Percentiles rank a stretch among this genome's conserved stretches.
Conservation (phyloP, 1,140 invertebrate species). For the Philopotamus ludificatus region DNA sequence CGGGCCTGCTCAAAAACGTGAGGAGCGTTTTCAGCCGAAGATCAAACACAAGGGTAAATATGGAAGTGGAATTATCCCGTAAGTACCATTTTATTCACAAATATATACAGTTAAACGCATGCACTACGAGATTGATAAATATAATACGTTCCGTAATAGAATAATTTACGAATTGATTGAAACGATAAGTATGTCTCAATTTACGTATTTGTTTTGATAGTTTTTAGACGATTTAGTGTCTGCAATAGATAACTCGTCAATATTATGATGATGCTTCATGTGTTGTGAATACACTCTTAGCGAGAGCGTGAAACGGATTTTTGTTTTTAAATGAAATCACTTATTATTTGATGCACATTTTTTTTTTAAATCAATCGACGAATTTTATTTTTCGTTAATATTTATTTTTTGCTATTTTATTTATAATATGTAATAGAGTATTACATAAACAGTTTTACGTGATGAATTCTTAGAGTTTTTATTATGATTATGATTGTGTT, state of each 20-base stretch:
- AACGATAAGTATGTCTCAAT: background rate
- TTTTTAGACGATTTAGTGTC: conserved; percentile 10
- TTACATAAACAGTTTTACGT: too few relatives aligned
- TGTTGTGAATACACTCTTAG: conserved; percentile 25
- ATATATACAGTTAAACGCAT: background rate
- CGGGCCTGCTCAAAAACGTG: conserved; percentile 88
- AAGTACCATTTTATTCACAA: conserved; percentile 60
- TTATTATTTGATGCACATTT: conserved; percentile 6
- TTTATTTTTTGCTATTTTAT: background rate
- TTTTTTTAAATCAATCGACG: background rate
- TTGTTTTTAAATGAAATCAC: conserved; percentile 2
- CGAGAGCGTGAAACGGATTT: conserved; percentile 16
- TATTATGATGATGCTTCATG: conserved; percentile 26
- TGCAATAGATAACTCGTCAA: conserved; percentile 25
- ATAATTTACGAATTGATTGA: background rate
- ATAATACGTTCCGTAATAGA: too few relatives aligned
- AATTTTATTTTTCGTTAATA: background rate
- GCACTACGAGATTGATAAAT: too few relatives aligned
- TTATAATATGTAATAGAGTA: too few relatives aligned
- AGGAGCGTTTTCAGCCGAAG: conserved; percentile 85
- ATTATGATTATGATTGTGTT: background rate
- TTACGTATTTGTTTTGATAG: background rate
- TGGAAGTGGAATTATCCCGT: conserved; percentile 89
- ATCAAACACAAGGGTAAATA: conserved; percentile 73
- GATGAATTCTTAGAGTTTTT: background rate